These are phyloP conservation scores for Corapipo altera DNA, from an alignment of 2,113 vertebrate genomes.

Conservation along the genomic window DNA sequence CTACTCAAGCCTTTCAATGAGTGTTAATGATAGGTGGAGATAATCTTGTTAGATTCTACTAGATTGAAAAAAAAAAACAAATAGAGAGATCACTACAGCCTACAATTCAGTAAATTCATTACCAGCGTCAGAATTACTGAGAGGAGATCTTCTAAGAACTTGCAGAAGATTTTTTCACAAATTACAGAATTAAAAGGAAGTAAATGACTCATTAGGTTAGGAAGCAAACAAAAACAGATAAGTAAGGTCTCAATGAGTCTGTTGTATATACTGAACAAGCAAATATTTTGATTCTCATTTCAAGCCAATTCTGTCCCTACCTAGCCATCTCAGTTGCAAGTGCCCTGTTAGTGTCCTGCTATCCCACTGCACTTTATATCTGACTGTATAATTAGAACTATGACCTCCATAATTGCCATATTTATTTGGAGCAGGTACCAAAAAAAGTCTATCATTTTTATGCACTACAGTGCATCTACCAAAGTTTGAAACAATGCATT, in stretches of 20 bases:
- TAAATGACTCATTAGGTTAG: neutral
- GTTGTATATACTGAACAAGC: neutral
- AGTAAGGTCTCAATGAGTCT: accelerated
- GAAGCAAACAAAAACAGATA: neutral
- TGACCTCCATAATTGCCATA: neutral
- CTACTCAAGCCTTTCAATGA: neutral
- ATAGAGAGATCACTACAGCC: neutral
- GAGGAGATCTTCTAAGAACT: neutral
- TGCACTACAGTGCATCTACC: neutral
- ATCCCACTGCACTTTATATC: neutral
- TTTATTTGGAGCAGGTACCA: conserved; percentile 25
- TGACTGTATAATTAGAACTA: neutral
- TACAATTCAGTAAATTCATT: neutral
- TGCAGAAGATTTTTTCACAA: neutral
- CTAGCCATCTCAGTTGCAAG: neutral
- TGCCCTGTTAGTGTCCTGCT: neutral
- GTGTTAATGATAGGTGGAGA: neutral
- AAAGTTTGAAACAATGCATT: conserved; percentile 30
- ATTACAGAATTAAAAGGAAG: neutral
- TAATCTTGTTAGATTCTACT: neutral
- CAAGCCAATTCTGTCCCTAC: neutral
- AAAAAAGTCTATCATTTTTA: neutral
- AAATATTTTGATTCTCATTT: neutral
- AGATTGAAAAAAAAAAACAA: neutral
- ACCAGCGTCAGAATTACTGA: neutral